Base-by-base conservation (phyloP, 2,113 vertebrate species). In the Pantherophis guttatus region DNA sequence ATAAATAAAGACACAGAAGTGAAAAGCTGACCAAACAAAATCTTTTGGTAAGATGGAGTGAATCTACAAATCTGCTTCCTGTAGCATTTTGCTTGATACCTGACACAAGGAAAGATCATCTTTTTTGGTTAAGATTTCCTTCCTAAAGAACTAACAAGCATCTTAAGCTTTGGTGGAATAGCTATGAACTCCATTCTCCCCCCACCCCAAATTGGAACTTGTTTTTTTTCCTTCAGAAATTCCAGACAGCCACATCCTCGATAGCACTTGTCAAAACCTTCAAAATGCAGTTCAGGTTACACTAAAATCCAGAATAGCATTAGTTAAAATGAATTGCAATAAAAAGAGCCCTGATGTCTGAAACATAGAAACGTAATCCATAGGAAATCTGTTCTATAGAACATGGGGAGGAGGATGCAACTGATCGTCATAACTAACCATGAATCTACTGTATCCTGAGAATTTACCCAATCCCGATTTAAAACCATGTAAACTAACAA, bases 1-100 rank as follows among this genome's bases (percentile, higher is more conserved):
- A 81, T 89, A 92, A 88, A 58, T 52, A 70, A 70, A 5, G 11
- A 90, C 24, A 92, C 26, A 70, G 88, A 81, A 91, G 23, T 8
- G 85, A 90, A 95, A n/a, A 95, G 93, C 33, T 86, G 54, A 75
- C 50, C 55, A 90, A 75, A 26, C 13, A 93, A 87, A 90, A 70
- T 93, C 24, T 55, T 86, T 86, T 62, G 24, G 48, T 59, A 62
- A 75, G 0, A 85, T 58, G 0, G 0, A 90, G 89, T 0, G 1
- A 44, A 89, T 53, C 86, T 88, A 55, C 24, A 62, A 8, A 53
- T 86, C 23, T 44, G 93, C 65, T 87, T 95, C 93, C 93, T 89
- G 91, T 90, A 89, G 87, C 2, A 86, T 94, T 85, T 81, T 26
- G 90, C 65, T 86, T 26, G 62, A 29, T 57, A 48, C 19, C 59